phyloP scores from a whole-genome alignment of 2,888 invertebrate species.

The Pasiphila rectangulata region DNA sequence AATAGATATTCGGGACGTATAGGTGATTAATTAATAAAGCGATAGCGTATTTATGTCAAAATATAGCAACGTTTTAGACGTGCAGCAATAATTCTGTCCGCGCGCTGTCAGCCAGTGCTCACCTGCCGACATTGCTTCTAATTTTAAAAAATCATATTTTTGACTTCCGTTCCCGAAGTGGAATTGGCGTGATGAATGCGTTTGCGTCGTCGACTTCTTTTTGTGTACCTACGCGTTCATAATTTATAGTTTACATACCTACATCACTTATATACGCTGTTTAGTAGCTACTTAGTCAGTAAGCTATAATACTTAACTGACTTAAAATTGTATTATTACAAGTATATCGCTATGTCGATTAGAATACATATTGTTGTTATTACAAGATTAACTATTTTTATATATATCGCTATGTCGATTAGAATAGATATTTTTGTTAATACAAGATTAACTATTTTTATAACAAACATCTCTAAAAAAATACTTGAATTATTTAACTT shows the following conservation, averaged over 20 bases:
- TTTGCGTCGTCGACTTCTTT: slow-evolving; percentile 7
- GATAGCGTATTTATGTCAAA: slow-evolving; percentile 50
- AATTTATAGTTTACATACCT: slow-evolving; percentile 2
- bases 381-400: too few relatives aligned
- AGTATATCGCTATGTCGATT: too few relatives aligned
- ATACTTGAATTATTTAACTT: too few relatives aligned
- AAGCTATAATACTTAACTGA: too few relatives aligned
- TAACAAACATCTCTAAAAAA: too few relatives aligned
- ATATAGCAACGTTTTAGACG: slow-evolving; percentile 34
- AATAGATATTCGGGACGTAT: slow-evolving; percentile 35
- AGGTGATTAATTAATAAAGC: slow-evolving; percentile 56
- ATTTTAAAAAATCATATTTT: slow-evolving; percentile 77
- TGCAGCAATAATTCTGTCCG: slow-evolving; percentile 36
- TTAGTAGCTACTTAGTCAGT: too few relatives aligned
- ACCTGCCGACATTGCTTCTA: slow-evolving; percentile 73
- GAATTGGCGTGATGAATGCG: slow-evolving; percentile 63
- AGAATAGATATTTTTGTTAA: too few relatives aligned
- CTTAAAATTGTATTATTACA: too few relatives aligned
- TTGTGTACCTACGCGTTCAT: background rate
- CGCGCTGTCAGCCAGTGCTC: slow-evolving; percentile 61
- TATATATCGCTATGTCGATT: too few relatives aligned
- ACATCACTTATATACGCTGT: too few relatives aligned
- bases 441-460: too few relatives aligned
- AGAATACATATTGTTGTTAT: too few relatives aligned
- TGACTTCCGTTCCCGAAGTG: slow-evolving; percentile 76